phyloP scores from a whole-genome alignment of 2,888 invertebrate genomes.

The Endomychus coccineus region DNA sequence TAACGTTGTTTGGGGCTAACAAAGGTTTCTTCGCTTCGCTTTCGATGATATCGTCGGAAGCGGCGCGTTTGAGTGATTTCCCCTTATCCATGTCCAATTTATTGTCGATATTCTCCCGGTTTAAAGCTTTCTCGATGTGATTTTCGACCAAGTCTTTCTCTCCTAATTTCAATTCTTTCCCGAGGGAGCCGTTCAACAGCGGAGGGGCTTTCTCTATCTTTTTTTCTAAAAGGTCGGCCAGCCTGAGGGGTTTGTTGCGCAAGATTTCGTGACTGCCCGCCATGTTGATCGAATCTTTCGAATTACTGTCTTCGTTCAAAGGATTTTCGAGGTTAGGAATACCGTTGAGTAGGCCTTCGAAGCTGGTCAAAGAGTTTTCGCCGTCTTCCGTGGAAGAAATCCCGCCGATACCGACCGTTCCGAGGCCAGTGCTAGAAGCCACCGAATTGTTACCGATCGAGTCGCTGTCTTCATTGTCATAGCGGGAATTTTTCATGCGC shows the following conservation, averaged over 20 bases:
- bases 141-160: conserved; percentile 56
- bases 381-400: conserved; percentile 49
- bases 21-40: conserved; percentile 43
- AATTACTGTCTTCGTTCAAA: conserved; percentile 47
- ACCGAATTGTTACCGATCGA: conserved; percentile 50
- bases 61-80: conserved; percentile 37
- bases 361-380: conserved; percentile 56
- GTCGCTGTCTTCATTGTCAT: conserved; percentile 45
- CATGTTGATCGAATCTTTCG: conserved; percentile 43
- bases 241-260: conserved; percentile 61
- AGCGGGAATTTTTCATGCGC: conserved; percentile 24
- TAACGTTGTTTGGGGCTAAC: conserved; percentile 29
- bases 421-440: conserved; percentile 53
- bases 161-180: conserved; percentile 51
- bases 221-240: conserved; percentile 76
- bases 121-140: conserved; percentile 49
- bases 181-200: conserved; percentile 51
- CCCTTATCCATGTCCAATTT: conserved; percentile 35
- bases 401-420: conserved; percentile 43
- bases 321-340: conserved; percentile 50
- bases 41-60: conserved; percentile 41
- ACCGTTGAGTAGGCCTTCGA: conserved; percentile 57
- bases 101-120: conserved; percentile 24
- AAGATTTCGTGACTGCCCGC: conserved; percentile 28
- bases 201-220: conserved; percentile 57